A percentile compares a stretch with the other conserved stretches of the same genome.
Conservation (phyloP, 2,113 vertebrate genomes). For the Lutjanus erythropterus region DNA sequence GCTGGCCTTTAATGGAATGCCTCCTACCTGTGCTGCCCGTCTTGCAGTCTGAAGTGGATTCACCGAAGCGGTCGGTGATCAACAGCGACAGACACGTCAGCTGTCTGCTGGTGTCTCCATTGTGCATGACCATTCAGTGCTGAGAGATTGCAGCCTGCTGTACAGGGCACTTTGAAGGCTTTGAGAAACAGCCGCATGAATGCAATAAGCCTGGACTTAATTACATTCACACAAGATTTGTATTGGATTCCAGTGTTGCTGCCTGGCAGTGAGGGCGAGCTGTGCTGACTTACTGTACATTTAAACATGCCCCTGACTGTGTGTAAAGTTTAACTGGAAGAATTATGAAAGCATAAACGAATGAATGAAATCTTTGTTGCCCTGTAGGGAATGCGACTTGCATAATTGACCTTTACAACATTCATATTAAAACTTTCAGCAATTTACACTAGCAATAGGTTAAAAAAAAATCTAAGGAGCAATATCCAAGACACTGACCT, state of each 20-base stretch:
- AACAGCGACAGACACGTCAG: conserved; percentile 24
- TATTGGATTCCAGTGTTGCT: conserved; percentile 52
- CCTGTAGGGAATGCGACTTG: conserved; percentile 9
- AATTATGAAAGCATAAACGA: conserved; percentile 23
- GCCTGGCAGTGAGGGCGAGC: conserved; percentile 33
- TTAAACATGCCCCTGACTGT: conserved; percentile 27
- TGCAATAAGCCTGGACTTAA: conserved; percentile 45
- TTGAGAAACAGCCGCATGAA: conserved; percentile 32
- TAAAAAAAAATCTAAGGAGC: no score
- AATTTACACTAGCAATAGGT: background rate
- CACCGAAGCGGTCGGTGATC: conserved; percentile 20
- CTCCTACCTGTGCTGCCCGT: conserved; percentile 60
- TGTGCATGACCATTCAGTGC: background rate
- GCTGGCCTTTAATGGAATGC: conserved; percentile 54
- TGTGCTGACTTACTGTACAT: background rate
- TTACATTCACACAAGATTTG: conserved; percentile 55
- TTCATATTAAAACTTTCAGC: background rate
- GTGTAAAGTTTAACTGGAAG: conserved; percentile 54
- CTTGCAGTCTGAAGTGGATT: conserved; percentile 42
- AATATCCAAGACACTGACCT: background rate
- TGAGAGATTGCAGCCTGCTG: conserved; percentile 13
- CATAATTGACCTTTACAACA: conserved; percentile 19
- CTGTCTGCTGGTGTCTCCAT: conserved; percentile 29
- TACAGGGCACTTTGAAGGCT: conserved; percentile 27
- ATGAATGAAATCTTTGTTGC: background rate